Evolutionary conservation across 2,888 invertebrate species (phyloP), one percentile per base, ranked within the genome.

Genomic region (Acronicta psi): DNA sequence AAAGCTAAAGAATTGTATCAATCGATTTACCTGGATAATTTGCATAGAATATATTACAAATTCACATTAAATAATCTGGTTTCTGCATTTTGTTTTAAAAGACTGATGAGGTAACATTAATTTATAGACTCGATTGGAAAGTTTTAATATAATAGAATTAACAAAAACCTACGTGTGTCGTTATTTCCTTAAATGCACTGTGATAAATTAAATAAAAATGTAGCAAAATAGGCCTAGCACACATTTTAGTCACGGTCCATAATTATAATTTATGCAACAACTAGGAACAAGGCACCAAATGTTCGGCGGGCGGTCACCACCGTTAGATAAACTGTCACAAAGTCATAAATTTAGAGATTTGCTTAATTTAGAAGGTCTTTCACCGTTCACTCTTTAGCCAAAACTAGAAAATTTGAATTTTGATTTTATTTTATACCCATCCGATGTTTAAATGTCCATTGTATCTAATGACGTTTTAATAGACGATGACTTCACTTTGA

Each of bases 281-380:
- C 42, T 18, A 63, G 45, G 63, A 40, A 44, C 45, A 38, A 49
- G 41, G 17, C 43, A 41, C 40, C 55, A 18, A 59, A 59, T 52
- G 52, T 53, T 51, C 36, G 16, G 41, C 55, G 40, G 18, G 18
- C 45, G 42, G 42, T 41, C 18, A 31, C 31, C 25, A 75, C 82
- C 77, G 82, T 82, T 84, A 80, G 67, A 20, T 42, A 70, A 75
- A 75, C 75, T 69, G 73, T 77, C 75, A 73, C 75, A 83, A 69
- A 72, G 75, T 73, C 77, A 87, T 88, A 90, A 88, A 90, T 89
- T 85, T 59, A 47, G 53, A 82, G 87, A 86, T 90, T 90, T 85
- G 81, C 78, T 75, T 87, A 82, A 85, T 86, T 86, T 86, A 81
- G 58, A 77, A 83, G 81, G 72, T 86, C 81, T 84, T 86, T 87